phyloP scores from a whole-genome alignment of 1,140 invertebrate genomes.

The Diplogasteroides magnus region DNA sequence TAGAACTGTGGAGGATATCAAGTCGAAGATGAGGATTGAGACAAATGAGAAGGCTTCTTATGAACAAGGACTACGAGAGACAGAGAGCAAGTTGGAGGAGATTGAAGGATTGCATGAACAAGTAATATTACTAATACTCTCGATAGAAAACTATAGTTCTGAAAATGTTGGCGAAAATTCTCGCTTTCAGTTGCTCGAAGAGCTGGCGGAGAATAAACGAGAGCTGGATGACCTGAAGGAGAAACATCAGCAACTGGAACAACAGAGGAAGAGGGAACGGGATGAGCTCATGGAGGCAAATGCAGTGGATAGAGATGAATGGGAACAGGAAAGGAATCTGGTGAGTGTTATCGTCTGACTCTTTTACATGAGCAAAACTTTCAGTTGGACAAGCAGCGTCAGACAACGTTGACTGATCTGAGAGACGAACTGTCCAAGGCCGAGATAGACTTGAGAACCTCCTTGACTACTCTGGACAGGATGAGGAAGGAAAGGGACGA shows the following conservation, averaged over 20 bases:
- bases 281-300: slow-evolving; percentile 17
- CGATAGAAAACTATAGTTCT: background rate
- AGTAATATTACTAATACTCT: background rate
- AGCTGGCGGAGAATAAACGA: background rate
- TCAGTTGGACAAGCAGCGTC: slow-evolving; percentile 15
- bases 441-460: slow-evolving; percentile 12
- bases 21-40: slow-evolving; percentile 10
- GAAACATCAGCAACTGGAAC: slow-evolving; percentile 6
- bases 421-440: slow-evolving; percentile 9
- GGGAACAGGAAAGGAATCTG: slow-evolving; percentile 20
- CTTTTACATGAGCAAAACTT: background rate
- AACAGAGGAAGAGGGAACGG: slow-evolving; percentile 17
- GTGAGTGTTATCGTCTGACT: background rate
- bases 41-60: background rate
- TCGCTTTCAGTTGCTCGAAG: background rate
- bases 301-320: slow-evolving; percentile 19
- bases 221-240: slow-evolving; percentile 3
- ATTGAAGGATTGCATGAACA: background rate
- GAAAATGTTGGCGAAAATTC: background rate
- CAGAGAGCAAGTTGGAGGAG: background rate
- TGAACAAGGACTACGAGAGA: background rate
- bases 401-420: slow-evolving; percentile 4
- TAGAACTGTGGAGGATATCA: slow-evolving; percentile 13
- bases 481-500: slow-evolving; percentile 13
- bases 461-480: slow-evolving; percentile 4